A percentile compares a stretch with the other conserved stretches of the same genome.
Conservation (phyloP, 2,888 invertebrate genomes). For the Lepidocyrtinus sp. region DNA sequence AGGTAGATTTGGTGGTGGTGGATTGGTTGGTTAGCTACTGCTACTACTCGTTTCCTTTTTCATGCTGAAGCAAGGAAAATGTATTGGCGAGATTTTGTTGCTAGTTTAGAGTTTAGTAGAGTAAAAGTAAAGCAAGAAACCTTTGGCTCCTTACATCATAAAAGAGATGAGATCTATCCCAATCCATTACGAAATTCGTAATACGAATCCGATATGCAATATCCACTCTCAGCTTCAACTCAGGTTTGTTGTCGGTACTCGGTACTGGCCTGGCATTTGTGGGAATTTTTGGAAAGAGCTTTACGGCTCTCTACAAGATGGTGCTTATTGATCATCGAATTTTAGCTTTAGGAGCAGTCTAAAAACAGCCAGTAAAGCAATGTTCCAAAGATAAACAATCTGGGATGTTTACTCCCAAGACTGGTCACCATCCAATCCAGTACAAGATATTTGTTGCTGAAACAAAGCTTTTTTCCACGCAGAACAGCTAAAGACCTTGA, state of each 20-base stretch:
- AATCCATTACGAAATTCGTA: neutral
- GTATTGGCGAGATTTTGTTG: neutral
- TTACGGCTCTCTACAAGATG: conserved; percentile 46
- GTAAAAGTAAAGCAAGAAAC: conserved; percentile 12
- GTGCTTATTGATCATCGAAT: conserved; percentile 31
- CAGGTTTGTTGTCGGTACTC: conserved; percentile 42
- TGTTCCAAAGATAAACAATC: conserved; percentile 7
- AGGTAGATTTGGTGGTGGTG: conserved; percentile 39
- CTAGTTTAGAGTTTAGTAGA: conserved; percentile 2
- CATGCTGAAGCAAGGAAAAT: conserved; percentile 24
- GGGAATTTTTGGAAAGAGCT: conserved; percentile 56
- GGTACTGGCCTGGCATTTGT: conserved; percentile 61
- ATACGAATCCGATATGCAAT: no score
- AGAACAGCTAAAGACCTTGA: neutral
- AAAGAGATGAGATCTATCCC: conserved; percentile 8
- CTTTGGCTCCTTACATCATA: neutral
- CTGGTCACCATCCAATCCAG: neutral
- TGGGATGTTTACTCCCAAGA: neutral
- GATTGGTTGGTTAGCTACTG: neutral
- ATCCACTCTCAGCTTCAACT: no score
- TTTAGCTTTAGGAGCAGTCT: conserved; percentile 14
- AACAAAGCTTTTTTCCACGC: neutral
- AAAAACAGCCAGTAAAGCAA: conserved; percentile 35
- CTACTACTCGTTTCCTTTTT: conserved; percentile 29
- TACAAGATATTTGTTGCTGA: no score